Percentiles rank a stretch among this genome's conserved stretches.
These are phyloP conservation scores for Cosmia pyralina DNA, from an alignment of 2,888 invertebrate species.

Conservation along the genomic window DNA sequence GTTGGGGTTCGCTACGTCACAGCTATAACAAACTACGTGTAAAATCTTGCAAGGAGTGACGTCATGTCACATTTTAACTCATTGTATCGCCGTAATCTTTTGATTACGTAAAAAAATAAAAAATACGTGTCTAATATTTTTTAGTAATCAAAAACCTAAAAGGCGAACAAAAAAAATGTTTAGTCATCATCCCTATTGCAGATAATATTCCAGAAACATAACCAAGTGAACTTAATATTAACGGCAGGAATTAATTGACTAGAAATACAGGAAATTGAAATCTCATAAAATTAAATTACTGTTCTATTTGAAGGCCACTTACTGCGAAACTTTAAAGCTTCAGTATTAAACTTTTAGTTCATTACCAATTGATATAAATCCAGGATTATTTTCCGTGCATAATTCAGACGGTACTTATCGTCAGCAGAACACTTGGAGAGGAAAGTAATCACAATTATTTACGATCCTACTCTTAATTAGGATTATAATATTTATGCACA, in stretches of 20 bases:
- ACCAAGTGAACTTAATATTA: not conserved
- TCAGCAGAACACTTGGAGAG: constrained; percentile 14
- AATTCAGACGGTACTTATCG: constrained; percentile 43
- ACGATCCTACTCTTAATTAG: constrained; percentile 48
- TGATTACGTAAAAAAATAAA: too few relatives aligned
- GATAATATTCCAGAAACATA: not conserved
- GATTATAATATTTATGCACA: constrained; percentile 58
- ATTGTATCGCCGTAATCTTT: too few relatives aligned
- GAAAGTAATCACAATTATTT: constrained; percentile 57
- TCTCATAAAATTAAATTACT: constrained; percentile 21
- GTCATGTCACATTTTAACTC: too few relatives aligned
- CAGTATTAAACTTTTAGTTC: constrained; percentile 24
- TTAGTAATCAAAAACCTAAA: too few relatives aligned
- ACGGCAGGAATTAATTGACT: not conserved
- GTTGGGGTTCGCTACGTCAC: too few relatives aligned
- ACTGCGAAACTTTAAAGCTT: constrained; percentile 19
- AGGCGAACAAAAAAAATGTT: too few relatives aligned
- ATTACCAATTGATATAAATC: constrained; percentile 59
- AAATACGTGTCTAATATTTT: too few relatives aligned
- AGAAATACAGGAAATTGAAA: constrained; percentile 22
- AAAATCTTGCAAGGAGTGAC: too few relatives aligned
- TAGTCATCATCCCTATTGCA: not conserved
- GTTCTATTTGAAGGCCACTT: not conserved
- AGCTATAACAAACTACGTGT: too few relatives aligned
- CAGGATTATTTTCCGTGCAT: constrained; percentile 39